Base-by-base conservation (phyloP, 2,888 invertebrate species). In the Cantharis lateralis region DNA sequence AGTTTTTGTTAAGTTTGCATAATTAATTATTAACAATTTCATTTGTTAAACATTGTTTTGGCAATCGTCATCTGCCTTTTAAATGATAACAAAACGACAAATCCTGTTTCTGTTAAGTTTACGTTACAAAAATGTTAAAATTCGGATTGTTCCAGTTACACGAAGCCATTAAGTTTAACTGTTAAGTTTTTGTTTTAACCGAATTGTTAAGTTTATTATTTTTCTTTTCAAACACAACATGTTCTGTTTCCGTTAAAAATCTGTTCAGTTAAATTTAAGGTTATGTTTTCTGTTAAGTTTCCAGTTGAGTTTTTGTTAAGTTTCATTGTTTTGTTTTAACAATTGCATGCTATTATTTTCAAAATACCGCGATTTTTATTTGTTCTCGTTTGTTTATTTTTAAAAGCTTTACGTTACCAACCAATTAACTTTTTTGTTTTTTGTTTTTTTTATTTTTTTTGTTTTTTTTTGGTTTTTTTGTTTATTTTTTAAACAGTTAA, bases 231-330 rank as follows among this genome's bases (percentile, higher is more conserved):
- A 66, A 66, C 64, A 20, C 18, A 20, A 64, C 20, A 20, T n/a
- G n/a, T 20, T 20, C 64, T 20, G n/a, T 66, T 66, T 66, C 63
- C 64, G 16, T 20, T 66, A 20, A 18, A n/a, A 16, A 66, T 20
- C n/a, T 66, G 64, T 20, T 66, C 18, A 66, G 64, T 66, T 66
- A 20, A 13, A 48, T 48, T 3, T 13, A 48, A 1, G 7, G n/a
- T 66, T 24, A 66, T n/a, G 18, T 66, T 66, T 66, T n/a, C 24
- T 7, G 48, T 48, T 48, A 48, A n/a, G 9, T 48, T 48, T 48
- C 1, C 48, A 48, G 77, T 77, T 77, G 28, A 77, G 77, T 77
- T 77, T 77, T 32, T 75, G 72, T 77, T 66, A 64, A 64, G 64
- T 64, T 68, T 72, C 13, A 13, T 68, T 73, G 61, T 68, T 68